A percentile compares a stretch with the other conserved stretches of the same genome.
These are phyloP conservation scores for Haliclona indistincta DNA, from an alignment of 37 sponge, comb jelly and placozoan genomes.

Conservation along the genomic window DNA sequence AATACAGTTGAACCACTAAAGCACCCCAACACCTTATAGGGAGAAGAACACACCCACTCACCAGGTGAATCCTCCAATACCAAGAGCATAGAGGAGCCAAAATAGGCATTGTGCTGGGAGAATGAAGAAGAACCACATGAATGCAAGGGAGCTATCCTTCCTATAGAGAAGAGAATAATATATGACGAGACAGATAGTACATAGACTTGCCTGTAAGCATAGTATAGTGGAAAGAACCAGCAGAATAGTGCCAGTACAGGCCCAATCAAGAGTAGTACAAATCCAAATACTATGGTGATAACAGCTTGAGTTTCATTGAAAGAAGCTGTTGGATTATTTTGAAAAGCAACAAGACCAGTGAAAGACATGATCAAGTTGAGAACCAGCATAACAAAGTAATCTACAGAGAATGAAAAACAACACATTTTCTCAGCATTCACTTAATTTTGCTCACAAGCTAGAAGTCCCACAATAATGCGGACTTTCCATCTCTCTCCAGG, in stretches of 20 bases:
- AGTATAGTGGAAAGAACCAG: conserved; percentile 88
- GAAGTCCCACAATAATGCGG: conserved; percentile 33
- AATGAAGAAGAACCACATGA: conserved; percentile 92
- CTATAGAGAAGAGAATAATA: conserved; percentile 25
- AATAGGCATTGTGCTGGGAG: conserved; percentile 66
- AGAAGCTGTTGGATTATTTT: neutral
- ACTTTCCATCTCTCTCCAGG: conserved; percentile 70
- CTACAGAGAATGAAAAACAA: conserved; percentile 35
- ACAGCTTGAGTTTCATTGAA: neutral
- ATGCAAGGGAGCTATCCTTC: conserved; percentile 85
- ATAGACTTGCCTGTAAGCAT: conserved; percentile 77
- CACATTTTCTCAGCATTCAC: too few species aligned
- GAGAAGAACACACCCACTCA: conserved; percentile 33
- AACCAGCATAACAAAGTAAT: conserved; percentile 39
- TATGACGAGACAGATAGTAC: conserved; percentile 1
- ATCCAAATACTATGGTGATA: conserved; percentile 2
- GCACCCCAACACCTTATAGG: too few species aligned
- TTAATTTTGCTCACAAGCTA: conserved; percentile 59
- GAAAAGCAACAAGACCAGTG: conserved; percentile 6
- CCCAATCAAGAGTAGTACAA: conserved; percentile 40
- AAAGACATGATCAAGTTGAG: conserved; percentile 51
- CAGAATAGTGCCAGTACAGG: conserved; percentile 77
- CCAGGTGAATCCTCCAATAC: conserved; percentile 48
- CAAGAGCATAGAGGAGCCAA: conserved; percentile 52
- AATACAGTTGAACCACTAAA: neutral